Conservation (phyloP, 2,797 vertebrate species). For the Oryzias dopingdopingensis region DNA sequence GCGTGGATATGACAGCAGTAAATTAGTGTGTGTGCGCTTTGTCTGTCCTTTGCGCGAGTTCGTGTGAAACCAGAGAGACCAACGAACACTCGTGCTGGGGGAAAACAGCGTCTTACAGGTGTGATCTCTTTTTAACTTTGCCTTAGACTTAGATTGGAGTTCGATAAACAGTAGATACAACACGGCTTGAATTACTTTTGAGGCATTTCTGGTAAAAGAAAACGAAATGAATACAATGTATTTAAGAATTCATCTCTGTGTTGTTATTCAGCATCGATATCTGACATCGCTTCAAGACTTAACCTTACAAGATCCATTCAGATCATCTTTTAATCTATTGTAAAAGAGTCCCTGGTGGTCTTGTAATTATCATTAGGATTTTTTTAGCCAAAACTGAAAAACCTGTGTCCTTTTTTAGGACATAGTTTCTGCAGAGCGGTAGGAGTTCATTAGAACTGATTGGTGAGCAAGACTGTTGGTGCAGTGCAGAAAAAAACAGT, state of each 20-base stretch:
- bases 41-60: constrained; percentile 15
- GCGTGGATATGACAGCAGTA: constrained; percentile 52
- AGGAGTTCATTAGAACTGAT: constrained; percentile 1
- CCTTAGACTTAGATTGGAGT: constrained; percentile 14
- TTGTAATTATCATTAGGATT: too few relatives aligned
- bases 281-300: constrained; percentile 15
- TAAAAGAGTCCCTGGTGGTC: too few relatives aligned
- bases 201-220: constrained; percentile 27
- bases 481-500: too few relatives aligned
- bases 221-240: constrained; percentile 22
- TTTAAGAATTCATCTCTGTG: constrained; percentile 25
- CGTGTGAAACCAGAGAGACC: constrained; percentile 35
- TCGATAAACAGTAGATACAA: constrained; percentile 4
- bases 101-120: constrained; percentile 3
- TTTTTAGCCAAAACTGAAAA: too few relatives aligned
- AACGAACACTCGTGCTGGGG: constrained; percentile 8
- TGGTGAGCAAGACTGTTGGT: not conserved
- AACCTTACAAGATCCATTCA: constrained; percentile 1
- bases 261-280: constrained; percentile 20
- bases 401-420: too few relatives aligned
- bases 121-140: constrained; percentile 18
- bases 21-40: constrained; percentile 38
- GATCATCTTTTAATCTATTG: too few relatives aligned
- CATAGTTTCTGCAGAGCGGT: too few relatives aligned
- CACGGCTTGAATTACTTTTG: constrained; percentile 1